Conservation (phyloP, 1,140 invertebrate species). For the Zaprionus davidi region DNA sequence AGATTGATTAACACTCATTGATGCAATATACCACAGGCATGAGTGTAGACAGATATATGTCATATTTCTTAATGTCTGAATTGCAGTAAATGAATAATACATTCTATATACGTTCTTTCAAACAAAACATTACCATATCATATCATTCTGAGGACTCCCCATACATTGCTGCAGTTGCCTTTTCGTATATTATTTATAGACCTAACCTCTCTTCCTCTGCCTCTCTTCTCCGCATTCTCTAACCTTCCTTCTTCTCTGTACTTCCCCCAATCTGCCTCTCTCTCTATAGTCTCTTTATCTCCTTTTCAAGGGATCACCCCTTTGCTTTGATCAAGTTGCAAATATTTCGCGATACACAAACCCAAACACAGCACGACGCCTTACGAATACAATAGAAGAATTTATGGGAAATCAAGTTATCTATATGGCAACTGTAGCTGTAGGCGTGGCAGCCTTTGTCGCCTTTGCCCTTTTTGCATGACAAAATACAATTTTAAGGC, state of each 20-base stretch:
- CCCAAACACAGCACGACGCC: not conserved
- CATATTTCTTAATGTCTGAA: too few species aligned
- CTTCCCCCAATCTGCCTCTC: not conserved
- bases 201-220: too few species aligned
- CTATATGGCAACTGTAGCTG: conserved; percentile 13
- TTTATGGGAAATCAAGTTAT: conserved; percentile 61
- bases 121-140: too few species aligned
- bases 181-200: not conserved
- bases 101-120: too few species aligned
- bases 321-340: conserved; percentile 14
- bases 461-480: conserved; percentile 40
- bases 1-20: too few species aligned
- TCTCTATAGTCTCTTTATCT: not conserved
- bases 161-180: not conserved
- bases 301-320: not conserved
- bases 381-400: conserved; percentile 36
- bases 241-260: too few species aligned
- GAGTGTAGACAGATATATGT: too few species aligned
- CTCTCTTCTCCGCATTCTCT: too few species aligned
- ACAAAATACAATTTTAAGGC: conserved; percentile 53
- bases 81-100: too few species aligned
- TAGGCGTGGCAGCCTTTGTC: conserved; percentile 30
- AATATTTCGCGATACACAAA: conserved; percentile 21
- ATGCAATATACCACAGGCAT: too few species aligned
- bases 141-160: too few species aligned